A percentile compares a stretch with the other conserved stretches of the same genome.
Evolutionary conservation across 2,888 invertebrate genomes (phyloP).

Genomic region (Leptopterna dolabrata): DNA sequence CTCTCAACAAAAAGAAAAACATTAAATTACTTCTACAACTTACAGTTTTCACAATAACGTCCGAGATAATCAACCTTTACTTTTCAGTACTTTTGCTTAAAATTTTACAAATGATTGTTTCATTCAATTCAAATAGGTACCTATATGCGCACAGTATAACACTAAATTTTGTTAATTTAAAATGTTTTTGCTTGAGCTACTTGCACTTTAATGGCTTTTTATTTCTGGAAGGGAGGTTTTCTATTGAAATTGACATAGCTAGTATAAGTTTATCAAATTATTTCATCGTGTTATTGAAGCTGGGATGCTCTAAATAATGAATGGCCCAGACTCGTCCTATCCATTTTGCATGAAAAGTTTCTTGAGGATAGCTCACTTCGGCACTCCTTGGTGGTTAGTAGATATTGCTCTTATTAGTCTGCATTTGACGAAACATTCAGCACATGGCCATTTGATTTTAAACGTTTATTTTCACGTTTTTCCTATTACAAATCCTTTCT

Average conservation of each 20-base stretch:
- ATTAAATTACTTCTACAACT: background rate
- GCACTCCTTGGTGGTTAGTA: slow-evolving; percentile 7
- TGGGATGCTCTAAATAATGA: slow-evolving; percentile 12
- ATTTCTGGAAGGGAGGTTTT: slow-evolving; percentile 5
- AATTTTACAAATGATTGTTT: background rate
- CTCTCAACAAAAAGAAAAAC: background rate
- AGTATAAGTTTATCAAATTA: background rate
- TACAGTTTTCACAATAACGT: background rate
- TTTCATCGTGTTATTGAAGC: background rate
- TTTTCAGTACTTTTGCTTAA: background rate
- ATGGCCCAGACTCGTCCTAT: slow-evolving; percentile 1
- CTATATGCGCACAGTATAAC: background rate
- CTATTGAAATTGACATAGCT: background rate
- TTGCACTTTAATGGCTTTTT: slow-evolving; percentile 16
- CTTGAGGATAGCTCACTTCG: slow-evolving; percentile 17
- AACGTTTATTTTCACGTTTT: background rate
- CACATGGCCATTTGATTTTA: background rate
- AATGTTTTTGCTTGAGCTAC: slow-evolving; percentile 26
- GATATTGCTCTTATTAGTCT: slow-evolving; percentile 22
- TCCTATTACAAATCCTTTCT: background rate
- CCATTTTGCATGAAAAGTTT: slow-evolving; percentile 8
- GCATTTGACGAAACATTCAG: slow-evolving; percentile 12
- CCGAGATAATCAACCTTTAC: background rate
- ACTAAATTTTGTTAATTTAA: background rate
- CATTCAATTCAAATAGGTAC: background rate